These are phyloP conservation scores for Podarcis lilfordi DNA, from an alignment of 2,797 vertebrate species.

Conservation along the genomic window DNA sequence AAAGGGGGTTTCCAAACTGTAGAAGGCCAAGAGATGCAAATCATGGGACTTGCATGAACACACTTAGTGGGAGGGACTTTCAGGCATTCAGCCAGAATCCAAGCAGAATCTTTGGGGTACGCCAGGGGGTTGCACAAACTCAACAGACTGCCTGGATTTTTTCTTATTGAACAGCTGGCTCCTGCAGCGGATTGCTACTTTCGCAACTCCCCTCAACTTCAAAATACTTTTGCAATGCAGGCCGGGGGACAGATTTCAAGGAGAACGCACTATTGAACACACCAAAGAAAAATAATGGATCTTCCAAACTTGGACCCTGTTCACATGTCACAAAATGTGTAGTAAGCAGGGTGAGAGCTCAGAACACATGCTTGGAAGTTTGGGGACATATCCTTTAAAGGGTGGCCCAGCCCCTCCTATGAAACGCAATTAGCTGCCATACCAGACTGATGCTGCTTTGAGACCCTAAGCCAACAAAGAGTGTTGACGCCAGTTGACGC, in stretches of 20 bases:
- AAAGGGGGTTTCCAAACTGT: not conserved
- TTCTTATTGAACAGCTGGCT: not conserved
- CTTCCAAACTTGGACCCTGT: not conserved
- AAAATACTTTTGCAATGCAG: no score
- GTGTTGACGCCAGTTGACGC: conserved; percentile 87
- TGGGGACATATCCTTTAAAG: no score
- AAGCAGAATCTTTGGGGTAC: not conserved
- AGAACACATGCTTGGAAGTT: not conserved
- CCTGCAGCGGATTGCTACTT: not conserved
- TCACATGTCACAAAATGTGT: not conserved
- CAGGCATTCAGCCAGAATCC: not conserved
- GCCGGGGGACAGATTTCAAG: not conserved
- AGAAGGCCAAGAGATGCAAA: not conserved
- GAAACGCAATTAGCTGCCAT: conserved; percentile 47
- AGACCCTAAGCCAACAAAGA: conserved; percentile 90
- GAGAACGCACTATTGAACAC: not conserved
- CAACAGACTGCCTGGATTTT: not conserved
- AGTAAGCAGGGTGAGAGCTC: not conserved
- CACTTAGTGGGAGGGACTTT: not conserved
- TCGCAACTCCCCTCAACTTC: not conserved
- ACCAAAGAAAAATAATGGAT: not conserved
- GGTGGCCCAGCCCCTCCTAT: not conserved
- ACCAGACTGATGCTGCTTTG: conserved; percentile 87
- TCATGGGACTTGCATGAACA: not conserved
- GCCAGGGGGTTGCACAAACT: not conserved